Conservation (phyloP, 2,113 vertebrate genomes). For the Maccullochella peelii region DNA sequence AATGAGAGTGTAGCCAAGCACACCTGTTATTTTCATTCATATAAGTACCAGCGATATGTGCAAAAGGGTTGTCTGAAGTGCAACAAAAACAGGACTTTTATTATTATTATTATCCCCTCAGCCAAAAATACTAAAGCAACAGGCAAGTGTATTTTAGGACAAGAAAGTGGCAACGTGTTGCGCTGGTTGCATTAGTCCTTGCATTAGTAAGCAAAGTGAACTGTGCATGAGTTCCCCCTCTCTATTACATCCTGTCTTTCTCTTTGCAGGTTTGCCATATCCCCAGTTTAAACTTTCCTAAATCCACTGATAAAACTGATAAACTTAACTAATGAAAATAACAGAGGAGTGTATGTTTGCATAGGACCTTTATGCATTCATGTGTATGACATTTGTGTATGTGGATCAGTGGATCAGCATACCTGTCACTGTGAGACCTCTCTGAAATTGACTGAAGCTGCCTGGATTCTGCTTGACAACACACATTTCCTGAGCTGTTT, state of each 20-base stretch:
- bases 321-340: background rate
- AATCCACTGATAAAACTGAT: background rate
- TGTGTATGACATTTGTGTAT: background rate
- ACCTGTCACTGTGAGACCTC: background rate
- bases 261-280: background rate
- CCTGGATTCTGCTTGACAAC: constrained; percentile 13
- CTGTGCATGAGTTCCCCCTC: background rate
- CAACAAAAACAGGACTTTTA: background rate
- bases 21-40: background rate
- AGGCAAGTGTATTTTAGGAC: background rate
- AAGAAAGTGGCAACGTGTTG: background rate
- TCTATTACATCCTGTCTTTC: background rate
- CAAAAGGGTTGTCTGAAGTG: background rate
- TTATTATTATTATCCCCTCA: background rate
- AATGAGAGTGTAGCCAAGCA: background rate
- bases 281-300: background rate
- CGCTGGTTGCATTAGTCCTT: background rate
- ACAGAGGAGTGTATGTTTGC: background rate
- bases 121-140: background rate
- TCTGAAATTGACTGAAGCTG: background rate
- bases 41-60: background rate
- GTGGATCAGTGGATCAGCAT: background rate
- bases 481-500: constrained; percentile 13
- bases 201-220: background rate
- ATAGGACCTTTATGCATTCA: background rate